Base-by-base conservation (phyloP, 2,888 invertebrate species). In the Pseudococcus jackbeardsleyi region DNA sequence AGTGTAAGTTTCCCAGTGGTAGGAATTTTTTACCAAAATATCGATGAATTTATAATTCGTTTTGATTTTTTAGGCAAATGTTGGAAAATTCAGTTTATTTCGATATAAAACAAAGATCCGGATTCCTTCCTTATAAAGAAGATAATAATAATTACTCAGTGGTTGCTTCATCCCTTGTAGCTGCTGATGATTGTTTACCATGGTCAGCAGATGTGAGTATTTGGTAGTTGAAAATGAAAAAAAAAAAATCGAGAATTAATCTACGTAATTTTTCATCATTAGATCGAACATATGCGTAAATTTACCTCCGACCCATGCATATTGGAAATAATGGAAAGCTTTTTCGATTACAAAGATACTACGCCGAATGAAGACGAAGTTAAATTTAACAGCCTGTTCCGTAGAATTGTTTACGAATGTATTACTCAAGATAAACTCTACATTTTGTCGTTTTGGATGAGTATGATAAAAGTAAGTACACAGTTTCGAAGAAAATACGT, bases 81-180 rank as follows among this genome's bases (percentile, higher is more conserved):
- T 91, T 96, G 0, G 92, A 94, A 86, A 93, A 94, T 90, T 94
- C 94, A 0, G 94, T 94, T 90, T 94, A 94, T 77, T 93, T 98
- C 64, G 95, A 96, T 91, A 96, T 98, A 17, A 98, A 98, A 91
- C 97, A 97, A 91, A 94, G 96, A 90, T 97, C 96, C 1, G 98
- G 98, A 15, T 96, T 97, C 91, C 93, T 98, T 9, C 96, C 97
- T 0, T 96, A 98, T 92, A 92, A 94, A 22, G 96, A 96, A 91
- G 98, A 98, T 92, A 97, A 97, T 3, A 93, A 94, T 90, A 96
- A 96, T 2, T 95, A 95, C 91, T 94, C 95, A 91, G 96, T 95
- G 90, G 93, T 96, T 88, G 92, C 96, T 85, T 96, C 96, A 0
- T 95, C 95, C 90, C 95, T 96, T 0, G 91, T 96, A n/a, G 96